These are phyloP conservation scores for Stenotaenia linearis DNA, from an alignment of 2,888 invertebrate species.

Conservation along the genomic window DNA sequence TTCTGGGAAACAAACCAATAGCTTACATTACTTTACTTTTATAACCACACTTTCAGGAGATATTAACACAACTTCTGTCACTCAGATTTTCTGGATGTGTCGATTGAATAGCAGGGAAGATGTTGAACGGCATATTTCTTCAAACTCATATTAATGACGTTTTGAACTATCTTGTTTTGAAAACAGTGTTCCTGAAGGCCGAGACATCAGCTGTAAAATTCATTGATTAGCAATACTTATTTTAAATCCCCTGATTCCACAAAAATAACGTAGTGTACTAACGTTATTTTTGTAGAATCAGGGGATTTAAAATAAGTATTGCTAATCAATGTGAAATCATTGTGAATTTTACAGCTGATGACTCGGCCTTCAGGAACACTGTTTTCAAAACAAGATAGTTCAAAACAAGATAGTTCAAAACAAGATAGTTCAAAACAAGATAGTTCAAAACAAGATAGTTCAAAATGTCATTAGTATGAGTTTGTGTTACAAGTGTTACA, in stretches of 20 bases:
- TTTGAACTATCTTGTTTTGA: background rate
- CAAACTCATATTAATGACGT: background rate
- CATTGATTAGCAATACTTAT: background rate
- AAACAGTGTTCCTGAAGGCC: background rate
- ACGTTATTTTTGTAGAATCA: no score
- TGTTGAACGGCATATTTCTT: background rate
- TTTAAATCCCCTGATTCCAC: background rate
- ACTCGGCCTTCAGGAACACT: no score
- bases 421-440: no score
- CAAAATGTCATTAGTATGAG: no score
- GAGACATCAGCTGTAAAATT: background rate
- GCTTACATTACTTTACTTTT: background rate
- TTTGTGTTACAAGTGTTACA: no score
- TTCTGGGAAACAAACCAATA: slow-evolving; percentile 12
- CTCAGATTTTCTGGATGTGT: background rate
- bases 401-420: no score
- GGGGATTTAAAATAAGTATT: no score
- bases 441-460: no score
- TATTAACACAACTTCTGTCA: background rate
- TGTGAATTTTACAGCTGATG: no score
- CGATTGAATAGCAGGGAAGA: background rate
- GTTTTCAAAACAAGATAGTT: no score
- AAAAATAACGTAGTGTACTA: no score
- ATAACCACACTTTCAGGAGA: background rate
- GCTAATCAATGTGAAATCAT: no score